These are phyloP conservation scores for Caenorhabditis plicata DNA, from an alignment of 2,888 invertebrate species.

Conservation along the genomic window DNA sequence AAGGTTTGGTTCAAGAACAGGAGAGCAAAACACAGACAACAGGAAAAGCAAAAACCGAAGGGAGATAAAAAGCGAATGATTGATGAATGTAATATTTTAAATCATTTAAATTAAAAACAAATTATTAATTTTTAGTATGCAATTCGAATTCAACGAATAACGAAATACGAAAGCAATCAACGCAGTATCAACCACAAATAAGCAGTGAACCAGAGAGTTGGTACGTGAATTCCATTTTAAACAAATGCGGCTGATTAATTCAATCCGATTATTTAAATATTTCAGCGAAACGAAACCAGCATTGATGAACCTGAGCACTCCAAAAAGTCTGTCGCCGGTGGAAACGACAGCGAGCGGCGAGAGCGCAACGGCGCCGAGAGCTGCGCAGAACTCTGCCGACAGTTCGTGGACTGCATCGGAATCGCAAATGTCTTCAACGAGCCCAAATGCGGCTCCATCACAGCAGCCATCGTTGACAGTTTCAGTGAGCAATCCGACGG, in stretches of 20 bases:
- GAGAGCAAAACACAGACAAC: constrained; percentile 59
- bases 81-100: neutral
- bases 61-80: constrained; percentile 17
- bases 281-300: constrained; percentile 1
- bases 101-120: neutral
- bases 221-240: constrained; percentile 14
- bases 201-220: constrained; percentile 43
- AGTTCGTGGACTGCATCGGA: constrained; percentile 14
- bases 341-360: constrained; percentile 15
- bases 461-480: constrained; percentile 1
- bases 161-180: too few relatives aligned
- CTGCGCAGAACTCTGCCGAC: too few relatives aligned
- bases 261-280: constrained; percentile 8
- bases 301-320: constrained; percentile 12
- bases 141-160: too few relatives aligned
- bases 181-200: constrained; percentile 33
- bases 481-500: constrained; percentile 13
- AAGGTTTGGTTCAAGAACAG: constrained; percentile 65
- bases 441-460: constrained; percentile 4
- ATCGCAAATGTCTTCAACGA: neutral
- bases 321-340: constrained; percentile 33
- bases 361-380: constrained; percentile 16
- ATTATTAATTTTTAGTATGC: too few relatives aligned
- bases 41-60: constrained; percentile 60
- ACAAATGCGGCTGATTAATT: neutral